Conservation (phyloP, 2,113 vertebrate genomes). For the Rhagologus leucostigma region DNA sequence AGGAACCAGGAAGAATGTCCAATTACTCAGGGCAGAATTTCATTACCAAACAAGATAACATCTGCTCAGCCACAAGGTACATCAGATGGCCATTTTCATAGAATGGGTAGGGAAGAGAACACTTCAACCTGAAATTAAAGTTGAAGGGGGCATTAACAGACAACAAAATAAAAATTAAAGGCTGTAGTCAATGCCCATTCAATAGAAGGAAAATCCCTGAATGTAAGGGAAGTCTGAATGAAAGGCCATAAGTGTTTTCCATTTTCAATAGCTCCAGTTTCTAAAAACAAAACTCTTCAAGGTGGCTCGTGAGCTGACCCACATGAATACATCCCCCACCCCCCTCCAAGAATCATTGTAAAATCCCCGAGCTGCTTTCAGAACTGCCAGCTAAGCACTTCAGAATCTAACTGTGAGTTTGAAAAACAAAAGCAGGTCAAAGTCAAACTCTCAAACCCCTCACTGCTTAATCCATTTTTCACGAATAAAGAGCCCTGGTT, state of each 20-base stretch:
- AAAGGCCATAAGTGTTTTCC: neutral
- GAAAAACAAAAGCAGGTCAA: constrained; percentile 37
- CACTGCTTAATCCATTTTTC: neutral
- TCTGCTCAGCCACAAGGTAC: constrained; percentile 8
- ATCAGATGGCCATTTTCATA: neutral
- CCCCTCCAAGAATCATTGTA: neutral
- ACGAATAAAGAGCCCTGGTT: neutral
- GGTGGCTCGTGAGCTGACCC: neutral
- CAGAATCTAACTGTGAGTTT: neutral
- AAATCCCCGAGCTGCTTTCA: neutral
- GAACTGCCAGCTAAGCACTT: constrained; percentile 30
- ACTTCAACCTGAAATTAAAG: neutral
- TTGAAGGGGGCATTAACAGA: neutral
- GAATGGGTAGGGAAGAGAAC: neutral
- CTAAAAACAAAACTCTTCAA: neutral
- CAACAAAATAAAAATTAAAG: neutral
- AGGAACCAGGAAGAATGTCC: constrained; percentile 40
- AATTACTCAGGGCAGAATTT: constrained; percentile 39
- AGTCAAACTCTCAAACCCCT: constrained; percentile 9
- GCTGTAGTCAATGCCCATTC: neutral
- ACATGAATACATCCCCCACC: neutral
- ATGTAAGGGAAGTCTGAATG: neutral
- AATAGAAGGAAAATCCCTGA: neutral
- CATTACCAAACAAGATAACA: constrained; percentile 30
- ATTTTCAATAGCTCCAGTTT: neutral